phyloP scores from a whole-genome alignment of 2,113 vertebrate genomes.

The Phainopepla nitens region DNA sequence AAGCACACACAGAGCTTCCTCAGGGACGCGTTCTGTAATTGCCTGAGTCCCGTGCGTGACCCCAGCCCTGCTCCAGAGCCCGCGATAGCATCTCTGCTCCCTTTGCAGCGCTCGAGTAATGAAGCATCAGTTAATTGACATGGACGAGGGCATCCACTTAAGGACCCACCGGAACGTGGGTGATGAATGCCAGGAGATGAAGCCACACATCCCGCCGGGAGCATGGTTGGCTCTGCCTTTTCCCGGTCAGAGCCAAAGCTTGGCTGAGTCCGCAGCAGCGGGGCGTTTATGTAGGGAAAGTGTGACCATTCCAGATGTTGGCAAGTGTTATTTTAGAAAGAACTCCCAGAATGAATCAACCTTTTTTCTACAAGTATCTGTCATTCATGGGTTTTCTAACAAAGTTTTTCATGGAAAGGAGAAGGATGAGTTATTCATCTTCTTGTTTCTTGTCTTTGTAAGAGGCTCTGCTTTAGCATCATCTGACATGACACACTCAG shows the following conservation, averaged over 20 bases:
- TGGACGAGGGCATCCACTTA: constrained; percentile 43
- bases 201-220: accelerated
- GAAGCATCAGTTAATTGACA: constrained; percentile 40
- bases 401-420: background rate
- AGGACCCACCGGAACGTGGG: background rate
- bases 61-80: background rate
- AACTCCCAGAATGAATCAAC: background rate
- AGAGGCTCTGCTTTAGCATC: background rate
- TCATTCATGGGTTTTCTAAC: background rate
- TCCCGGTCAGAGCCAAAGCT: background rate
- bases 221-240: background rate
- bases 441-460: background rate
- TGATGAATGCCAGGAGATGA: constrained; percentile 5
- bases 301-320: background rate
- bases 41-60: background rate
- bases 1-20: background rate
- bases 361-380: background rate
- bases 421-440: background rate
- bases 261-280: background rate
- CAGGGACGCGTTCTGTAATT: background rate
- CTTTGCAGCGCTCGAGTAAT: background rate
- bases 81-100: background rate
- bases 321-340: background rate
- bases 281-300: background rate
- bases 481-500: background rate